phyloP scores from a whole-genome alignment of 2,797 vertebrate species.

The Erithacus rubecula region DNA sequence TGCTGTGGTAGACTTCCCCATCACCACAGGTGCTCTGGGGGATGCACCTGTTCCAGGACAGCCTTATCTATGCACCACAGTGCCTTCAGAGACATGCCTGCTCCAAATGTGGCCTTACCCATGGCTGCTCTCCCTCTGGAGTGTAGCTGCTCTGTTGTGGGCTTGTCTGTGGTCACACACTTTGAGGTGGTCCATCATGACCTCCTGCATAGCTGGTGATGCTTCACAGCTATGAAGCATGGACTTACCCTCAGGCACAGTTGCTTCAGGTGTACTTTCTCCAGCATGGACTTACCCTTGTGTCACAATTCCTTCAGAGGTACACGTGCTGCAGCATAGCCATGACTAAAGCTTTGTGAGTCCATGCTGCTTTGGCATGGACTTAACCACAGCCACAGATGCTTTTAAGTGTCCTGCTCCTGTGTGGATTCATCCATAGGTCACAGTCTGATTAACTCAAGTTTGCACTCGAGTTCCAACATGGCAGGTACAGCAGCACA shows the following conservation, averaged over 20 bases:
- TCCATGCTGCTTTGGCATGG: neutral
- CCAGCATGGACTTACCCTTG: neutral
- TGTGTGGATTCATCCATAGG: fast-evolving
- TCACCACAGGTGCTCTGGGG: neutral
- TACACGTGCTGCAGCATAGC: neutral
- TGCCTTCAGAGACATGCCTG: neutral
- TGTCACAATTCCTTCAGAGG: neutral
- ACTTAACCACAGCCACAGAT: neutral
- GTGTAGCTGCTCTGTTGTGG: neutral
- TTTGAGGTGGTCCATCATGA: neutral
- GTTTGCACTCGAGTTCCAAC: neutral
- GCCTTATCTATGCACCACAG: neutral
- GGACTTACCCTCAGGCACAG: neutral
- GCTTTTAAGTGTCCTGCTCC: neutral
- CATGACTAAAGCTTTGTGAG: neutral
- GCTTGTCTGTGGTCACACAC: neutral
- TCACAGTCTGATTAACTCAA: neutral
- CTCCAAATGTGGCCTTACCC: neutral
- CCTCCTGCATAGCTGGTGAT: neutral
- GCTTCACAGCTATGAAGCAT: neutral
- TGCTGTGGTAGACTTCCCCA: neutral
- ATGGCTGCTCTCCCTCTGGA: neutral
- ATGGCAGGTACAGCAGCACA: neutral
- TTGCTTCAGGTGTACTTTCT: neutral
- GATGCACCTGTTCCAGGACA: neutral